Conservation (phyloP, 2,113 vertebrate species). For the Albula glossodonta region DNA sequence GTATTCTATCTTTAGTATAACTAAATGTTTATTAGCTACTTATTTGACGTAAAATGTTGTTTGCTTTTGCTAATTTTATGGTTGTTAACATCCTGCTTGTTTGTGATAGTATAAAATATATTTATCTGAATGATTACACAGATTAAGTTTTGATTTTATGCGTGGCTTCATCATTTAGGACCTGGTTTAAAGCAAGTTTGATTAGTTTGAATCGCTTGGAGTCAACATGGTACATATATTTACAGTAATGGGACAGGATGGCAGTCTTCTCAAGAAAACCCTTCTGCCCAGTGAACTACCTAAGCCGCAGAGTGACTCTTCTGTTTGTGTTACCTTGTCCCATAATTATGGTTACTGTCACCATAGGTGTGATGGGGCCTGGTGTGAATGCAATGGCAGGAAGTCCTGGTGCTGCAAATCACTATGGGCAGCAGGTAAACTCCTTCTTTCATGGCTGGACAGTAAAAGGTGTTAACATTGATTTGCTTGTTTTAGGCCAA, state of each 20-base stretch:
- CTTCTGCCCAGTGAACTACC: neutral
- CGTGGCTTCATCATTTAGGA: neutral
- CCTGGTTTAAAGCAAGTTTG: neutral
- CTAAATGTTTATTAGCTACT: neutral
- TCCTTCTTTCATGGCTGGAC: neutral
- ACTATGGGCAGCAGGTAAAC: slow-evolving; percentile 89
- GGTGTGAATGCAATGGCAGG: slow-evolving; percentile 87
- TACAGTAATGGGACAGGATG: too few species aligned
- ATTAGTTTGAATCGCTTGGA: neutral
- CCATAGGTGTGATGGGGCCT: slow-evolving; percentile 87
- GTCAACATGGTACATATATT: too few species aligned
- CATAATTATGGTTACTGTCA: slow-evolving; percentile 31
- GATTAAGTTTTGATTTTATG: neutral
- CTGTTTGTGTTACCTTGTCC: neutral
- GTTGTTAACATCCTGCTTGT: neutral
- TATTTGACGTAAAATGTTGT: neutral
- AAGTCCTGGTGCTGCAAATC: slow-evolving; percentile 80
- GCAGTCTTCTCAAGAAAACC: neutral
- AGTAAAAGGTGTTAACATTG: neutral
- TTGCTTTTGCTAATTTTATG: neutral
- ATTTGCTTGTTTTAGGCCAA: neutral
- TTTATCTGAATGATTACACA: neutral
- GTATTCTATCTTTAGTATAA: neutral
- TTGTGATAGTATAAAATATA: neutral
- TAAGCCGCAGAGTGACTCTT: neutral